Base-by-base conservation (phyloP, 2,888 invertebrate genomes). In the Geophilus truncorum region DNA sequence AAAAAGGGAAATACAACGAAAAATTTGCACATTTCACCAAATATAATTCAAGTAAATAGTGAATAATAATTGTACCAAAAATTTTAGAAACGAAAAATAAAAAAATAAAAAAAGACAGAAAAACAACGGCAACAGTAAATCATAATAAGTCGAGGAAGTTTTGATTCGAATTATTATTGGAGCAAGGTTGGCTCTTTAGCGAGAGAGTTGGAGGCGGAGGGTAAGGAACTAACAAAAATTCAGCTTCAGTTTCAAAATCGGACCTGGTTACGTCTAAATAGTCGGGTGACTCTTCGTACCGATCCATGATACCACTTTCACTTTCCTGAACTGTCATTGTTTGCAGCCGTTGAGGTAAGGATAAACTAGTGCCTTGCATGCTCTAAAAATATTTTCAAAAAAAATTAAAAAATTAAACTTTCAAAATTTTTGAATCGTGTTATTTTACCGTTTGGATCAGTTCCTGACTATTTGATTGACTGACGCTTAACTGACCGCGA, bases 381-480 rank as follows among this genome's bases (percentile, higher is more conserved):
- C 82, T 80, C 84, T 83, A 76, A 18, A 78, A 23, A 77, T 23
- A 77, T n/a, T 75, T 7, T 30, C 6, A 1, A 30, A 75, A 25
- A 75, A 25, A 23, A 62, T 18, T 30, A 3, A 18, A 28, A 32
- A 30, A 32, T n/a, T 30, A 25, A 4, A 2, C 9, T 57, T n/a
- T 9, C 1, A 57, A 57, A 18, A 1, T 40, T 40, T 40, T 40
- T 40, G n/a, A n/a, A n/a, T n/a, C n/a, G n/a, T 40, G 23, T 40
- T 51, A 32, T 18, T 82, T 83, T 82, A 83, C 83, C 25, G 82
- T 81, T 70, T 81, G 81, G 75, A 82, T 80, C 79, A 82, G 81
- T 85, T 90, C 90, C 84, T 89, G 88, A 82, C 89, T 90, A 57
- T 89, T 89, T 70, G 90, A 89, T 86, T 91, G 89, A 70, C 80